A percentile compares a stretch with the other conserved stretches of the same genome.
These are phyloP conservation scores for Trogon surrucura DNA, from an alignment of 2,113 vertebrate species.

Conservation along the genomic window DNA sequence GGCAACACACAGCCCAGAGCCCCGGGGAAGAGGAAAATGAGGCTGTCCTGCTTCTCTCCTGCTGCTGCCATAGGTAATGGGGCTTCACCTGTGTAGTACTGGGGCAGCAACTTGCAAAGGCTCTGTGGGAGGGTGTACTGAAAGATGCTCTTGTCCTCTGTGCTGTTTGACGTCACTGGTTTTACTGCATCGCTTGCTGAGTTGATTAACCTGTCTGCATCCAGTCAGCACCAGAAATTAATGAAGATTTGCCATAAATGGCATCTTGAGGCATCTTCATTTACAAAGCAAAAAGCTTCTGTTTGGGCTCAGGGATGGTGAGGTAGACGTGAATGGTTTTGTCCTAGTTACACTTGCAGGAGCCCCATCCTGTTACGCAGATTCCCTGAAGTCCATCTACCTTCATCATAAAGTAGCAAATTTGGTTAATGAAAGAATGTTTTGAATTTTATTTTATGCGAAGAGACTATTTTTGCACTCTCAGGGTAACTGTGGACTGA, in stretches of 20 bases:
- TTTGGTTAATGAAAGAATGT: not conserved
- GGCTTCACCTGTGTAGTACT: not conserved
- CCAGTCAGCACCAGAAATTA: not conserved
- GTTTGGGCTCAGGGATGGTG: not conserved
- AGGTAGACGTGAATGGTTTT: not conserved
- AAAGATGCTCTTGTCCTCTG: not conserved
- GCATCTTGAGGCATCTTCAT: not conserved
- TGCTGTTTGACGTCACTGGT: not conserved
- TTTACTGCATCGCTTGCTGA: not conserved
- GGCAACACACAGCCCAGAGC: not conserved
- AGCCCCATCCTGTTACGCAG: not conserved
- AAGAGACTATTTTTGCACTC: not conserved
- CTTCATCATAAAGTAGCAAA: not conserved
- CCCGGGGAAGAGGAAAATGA: not conserved
- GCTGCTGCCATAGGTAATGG: not conserved
- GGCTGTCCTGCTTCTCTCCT: not conserved
- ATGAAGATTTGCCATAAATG: not conserved
- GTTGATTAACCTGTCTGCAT: not conserved
- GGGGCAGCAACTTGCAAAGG: not conserved
- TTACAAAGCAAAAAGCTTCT: not conserved
- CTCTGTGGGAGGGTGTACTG: not conserved
- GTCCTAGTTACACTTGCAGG: not conserved
- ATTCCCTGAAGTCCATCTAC: not conserved
- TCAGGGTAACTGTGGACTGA: not conserved
- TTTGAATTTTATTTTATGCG: not conserved